These are phyloP conservation scores for Osmerus eperlanus DNA, from an alignment of 2,113 vertebrate genomes.

Conservation along the genomic window DNA sequence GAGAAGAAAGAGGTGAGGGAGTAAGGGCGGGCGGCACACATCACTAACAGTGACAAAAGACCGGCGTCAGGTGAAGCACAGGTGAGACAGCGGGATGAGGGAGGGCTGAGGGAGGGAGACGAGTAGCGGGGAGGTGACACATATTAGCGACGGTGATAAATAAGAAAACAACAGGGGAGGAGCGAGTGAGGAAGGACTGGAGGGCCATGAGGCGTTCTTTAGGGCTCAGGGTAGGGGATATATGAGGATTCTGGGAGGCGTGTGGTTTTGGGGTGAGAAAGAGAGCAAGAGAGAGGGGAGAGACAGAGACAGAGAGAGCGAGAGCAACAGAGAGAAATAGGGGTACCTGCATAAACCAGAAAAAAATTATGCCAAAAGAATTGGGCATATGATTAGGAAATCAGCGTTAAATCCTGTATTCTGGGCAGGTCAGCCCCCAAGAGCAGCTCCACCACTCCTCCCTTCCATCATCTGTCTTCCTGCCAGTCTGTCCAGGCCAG, in stretches of 20 bases:
- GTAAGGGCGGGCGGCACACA: not conserved
- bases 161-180: conserved; percentile 51
- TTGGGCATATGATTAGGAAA: conserved; percentile 14
- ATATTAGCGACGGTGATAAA: conserved; percentile 52
- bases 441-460: conserved; percentile 39
- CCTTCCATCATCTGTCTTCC: conserved; percentile 43
- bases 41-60: conserved; percentile 31
- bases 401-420: conserved; percentile 12
- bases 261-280: conserved; percentile 21
- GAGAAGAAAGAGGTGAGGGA: conserved; percentile 19
- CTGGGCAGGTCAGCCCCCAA: conserved; percentile 16
- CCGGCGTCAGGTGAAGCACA: conserved; percentile 32
- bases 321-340: not conserved
- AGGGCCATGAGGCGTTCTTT: not conserved
- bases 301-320: not conserved
- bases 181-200: not conserved
- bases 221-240: not conserved
- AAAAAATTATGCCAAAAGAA: not conserved
- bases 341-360: not conserved
- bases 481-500: conserved; percentile 37
- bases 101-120: not conserved
- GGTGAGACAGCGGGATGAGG: conserved; percentile 9
- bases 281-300: not conserved
- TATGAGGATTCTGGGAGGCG: no score
- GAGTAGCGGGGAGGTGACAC: conserved; percentile 37